phyloP scores from a whole-genome alignment of 2,113 vertebrate species.

The Plestiodon gilberti region DNA sequence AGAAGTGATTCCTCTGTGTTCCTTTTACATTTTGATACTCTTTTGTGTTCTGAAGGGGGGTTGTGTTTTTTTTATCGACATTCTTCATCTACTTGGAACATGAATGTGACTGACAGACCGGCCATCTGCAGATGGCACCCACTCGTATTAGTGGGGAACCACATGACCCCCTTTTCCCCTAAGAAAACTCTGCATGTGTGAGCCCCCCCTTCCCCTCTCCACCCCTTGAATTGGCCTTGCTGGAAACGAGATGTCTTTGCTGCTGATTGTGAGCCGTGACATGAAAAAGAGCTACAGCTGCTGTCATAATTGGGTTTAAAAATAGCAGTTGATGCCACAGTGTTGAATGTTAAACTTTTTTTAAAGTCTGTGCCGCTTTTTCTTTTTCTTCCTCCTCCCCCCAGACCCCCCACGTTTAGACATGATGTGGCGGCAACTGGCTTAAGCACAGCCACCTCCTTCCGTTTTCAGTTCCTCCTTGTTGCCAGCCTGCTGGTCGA shows the following conservation, averaged over 20 bases:
- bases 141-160: too few relatives aligned
- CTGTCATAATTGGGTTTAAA: accelerated
- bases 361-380: accelerated
- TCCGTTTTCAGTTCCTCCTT: neutral
- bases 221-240: neutral
- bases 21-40: conserved; percentile 76
- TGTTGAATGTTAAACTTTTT: accelerated
- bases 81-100: conserved; percentile 14
- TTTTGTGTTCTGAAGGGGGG: conserved; percentile 40
- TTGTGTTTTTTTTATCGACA: conserved; percentile 24
- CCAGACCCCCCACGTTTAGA: too few relatives aligned
- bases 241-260: neutral
- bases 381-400: too few relatives aligned
- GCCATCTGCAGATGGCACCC: neutral
- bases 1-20: conserved; percentile 64
- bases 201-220: accelerated
- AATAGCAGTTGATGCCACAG: accelerated
- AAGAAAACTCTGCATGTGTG: neutral
- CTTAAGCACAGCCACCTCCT: neutral
- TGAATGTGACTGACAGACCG: conserved; percentile 25
- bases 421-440: neutral
- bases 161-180: too few relatives aligned
- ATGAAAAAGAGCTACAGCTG: accelerated
- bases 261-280: neutral
- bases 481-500: neutral